Evolutionary conservation across 2,888 invertebrate species (phyloP).

Genomic region (Drosophila borborema): DNA sequence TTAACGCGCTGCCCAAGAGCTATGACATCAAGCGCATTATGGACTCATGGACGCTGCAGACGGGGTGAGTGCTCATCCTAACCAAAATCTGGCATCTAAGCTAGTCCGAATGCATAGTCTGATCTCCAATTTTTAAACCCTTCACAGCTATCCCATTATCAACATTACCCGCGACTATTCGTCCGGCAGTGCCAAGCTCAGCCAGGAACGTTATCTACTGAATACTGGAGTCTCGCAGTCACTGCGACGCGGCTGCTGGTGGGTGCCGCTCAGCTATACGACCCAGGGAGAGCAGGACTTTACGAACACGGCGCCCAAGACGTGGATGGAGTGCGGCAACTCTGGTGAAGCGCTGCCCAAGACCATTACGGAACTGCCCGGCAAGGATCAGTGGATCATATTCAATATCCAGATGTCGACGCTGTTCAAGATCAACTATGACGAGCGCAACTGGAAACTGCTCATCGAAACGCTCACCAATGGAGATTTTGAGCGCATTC

Average conservation of each 20-base stretch:
- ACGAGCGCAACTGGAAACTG: conserved; percentile 90
- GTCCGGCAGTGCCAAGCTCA: conserved; percentile 86
- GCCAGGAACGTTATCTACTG: conserved; percentile 86
- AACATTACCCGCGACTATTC: conserved; percentile 88
- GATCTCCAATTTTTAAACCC: neutral
- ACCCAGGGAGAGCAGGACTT: conserved; percentile 86
- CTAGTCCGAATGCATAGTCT: neutral
- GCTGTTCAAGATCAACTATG: conserved; percentile 92
- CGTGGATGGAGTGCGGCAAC: conserved; percentile 86
- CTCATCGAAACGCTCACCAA: conserved; percentile 87
- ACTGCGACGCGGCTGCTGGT: conserved; percentile 86
- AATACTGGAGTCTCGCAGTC: conserved; percentile 74
- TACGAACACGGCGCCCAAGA: conserved; percentile 86
- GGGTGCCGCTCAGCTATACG: conserved; percentile 88
- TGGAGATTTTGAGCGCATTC: conserved; percentile 86
- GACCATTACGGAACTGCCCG: conserved; percentile 84
- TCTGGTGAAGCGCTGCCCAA: conserved; percentile 63
- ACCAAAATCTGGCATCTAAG: neutral
- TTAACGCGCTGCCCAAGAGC: conserved; percentile 86
- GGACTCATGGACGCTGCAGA: conserved; percentile 95
- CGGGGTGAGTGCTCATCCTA: conserved; percentile 86
- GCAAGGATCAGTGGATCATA: conserved; percentile 88
- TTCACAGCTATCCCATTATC: conserved; percentile 89
- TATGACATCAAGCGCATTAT: conserved; percentile 90
- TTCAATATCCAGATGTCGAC: conserved; percentile 91